Evolutionary conservation across 1,140 invertebrate genomes (phyloP).

Genomic region (Cotesia chilonis): DNA sequence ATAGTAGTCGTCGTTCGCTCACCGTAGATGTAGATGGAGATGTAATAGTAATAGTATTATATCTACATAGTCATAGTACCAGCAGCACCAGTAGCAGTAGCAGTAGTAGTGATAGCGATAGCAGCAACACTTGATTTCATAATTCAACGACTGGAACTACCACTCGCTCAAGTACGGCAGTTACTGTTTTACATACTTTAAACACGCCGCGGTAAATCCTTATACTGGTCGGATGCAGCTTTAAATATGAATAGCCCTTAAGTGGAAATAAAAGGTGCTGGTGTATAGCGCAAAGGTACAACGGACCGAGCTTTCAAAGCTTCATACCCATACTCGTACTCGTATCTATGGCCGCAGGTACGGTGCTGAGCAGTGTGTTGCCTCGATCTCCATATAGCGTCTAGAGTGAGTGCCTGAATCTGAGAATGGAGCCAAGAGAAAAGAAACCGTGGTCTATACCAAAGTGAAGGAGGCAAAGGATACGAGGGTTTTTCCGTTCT

Average conservation of each 20-base stretch:
- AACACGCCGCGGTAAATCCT: constrained; percentile 44
- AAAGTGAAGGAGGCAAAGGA: constrained; percentile 2
- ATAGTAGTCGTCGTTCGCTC: too few species aligned
- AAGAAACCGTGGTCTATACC: constrained; percentile 25
- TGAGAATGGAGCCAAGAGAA: background rate
- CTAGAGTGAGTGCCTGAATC: too few species aligned
- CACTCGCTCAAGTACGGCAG: constrained; percentile 17
- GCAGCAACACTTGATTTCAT: constrained; percentile 28
- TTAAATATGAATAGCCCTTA: constrained; percentile 58
- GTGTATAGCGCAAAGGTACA: constrained; percentile 18
- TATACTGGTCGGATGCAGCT: constrained; percentile 46
- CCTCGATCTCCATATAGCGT: too few species aligned
- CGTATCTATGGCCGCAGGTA: constrained; percentile 31
- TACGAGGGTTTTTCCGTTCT: constrained; percentile 31
- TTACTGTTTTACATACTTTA: constrained; percentile 38
- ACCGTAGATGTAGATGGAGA: too few species aligned
- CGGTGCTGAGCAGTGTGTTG: too few species aligned
- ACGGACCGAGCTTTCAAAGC: background rate
- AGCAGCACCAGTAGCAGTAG: background rate
- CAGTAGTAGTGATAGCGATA: background rate
- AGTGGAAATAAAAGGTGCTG: constrained; percentile 53
- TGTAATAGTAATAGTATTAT: too few species aligned
- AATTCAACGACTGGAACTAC: constrained; percentile 20
- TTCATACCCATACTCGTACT: constrained; percentile 15
- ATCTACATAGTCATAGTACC: background rate